Base-by-base conservation (phyloP, 2,797 vertebrate genomes). In the Chromis chromis region DNA sequence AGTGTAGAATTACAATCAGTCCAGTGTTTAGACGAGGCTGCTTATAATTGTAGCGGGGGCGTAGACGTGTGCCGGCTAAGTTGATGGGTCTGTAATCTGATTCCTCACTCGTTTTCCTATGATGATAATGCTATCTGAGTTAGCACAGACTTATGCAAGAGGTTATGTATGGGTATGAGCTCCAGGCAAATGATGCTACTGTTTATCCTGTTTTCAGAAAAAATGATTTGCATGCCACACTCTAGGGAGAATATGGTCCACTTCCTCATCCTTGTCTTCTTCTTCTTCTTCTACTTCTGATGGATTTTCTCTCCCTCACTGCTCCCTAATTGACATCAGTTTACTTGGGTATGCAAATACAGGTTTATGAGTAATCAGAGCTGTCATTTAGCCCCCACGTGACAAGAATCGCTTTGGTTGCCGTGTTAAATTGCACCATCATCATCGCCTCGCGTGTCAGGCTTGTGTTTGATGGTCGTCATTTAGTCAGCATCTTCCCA, bases 1-100 rank as follows among this genome's bases (percentile, higher is more conserved):
- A 87, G 79, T 88, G 86, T 89, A 76, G 86, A 88, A 90, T 91
- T 90, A 88, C 82, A 93, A 89, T 93, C 90, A 83, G 87, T 46
- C 56, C 84, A 25, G 69, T 82, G 86, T 90, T 89, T 81, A 81
- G 72, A 79, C 28, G 76, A 76, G 81, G 67, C 67, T 79, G 73
- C 69, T 80, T 85, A 62, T 87, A 86, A 90, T 82, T 87, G 84
- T 82, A 52, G 58, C 48, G 86, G 81, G 85, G 83, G 89, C 44
- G 76, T 86, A 63, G 83, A 86, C 13, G 3, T 42, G 57, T 19
- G 48, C 44, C 3, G 70, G 81, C 78, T 86, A 79, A 90, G 78
- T 83, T 79, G 76, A 78, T 24, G 36, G 84, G 63, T 74, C 82
- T 76, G 74, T 86, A 78, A 92, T 90, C 86, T 81, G 82, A 88